Conservation (phyloP, 2,797 vertebrate species). For the Lemur catta region DNA sequence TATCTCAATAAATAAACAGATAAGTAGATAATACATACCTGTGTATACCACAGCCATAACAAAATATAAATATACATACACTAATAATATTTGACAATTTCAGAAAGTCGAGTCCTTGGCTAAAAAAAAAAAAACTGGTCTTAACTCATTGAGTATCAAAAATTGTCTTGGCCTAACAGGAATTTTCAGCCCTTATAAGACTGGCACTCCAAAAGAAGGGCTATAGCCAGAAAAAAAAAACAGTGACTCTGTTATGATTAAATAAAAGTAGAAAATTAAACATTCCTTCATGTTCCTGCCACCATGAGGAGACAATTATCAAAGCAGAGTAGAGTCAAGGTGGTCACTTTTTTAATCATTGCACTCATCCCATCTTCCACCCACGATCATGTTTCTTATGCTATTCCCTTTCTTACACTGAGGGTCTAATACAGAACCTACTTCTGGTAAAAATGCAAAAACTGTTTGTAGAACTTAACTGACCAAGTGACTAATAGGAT, state of each 20-base stretch:
- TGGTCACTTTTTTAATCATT: neutral
- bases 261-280: neutral
- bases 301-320: neutral
- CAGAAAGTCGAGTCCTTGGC: neutral
- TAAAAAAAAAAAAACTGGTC: neutral
- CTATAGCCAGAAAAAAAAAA: neutral
- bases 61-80: neutral
- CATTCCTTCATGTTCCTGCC: neutral
- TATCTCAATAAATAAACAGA: neutral
- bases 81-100: neutral
- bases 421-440: neutral
- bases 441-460: neutral
- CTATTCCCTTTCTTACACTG: neutral
- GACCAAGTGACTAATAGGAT: neutral
- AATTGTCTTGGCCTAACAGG: neutral
- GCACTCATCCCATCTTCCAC: neutral
- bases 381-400: neutral
- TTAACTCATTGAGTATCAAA: neutral
- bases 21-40: neutral
- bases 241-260: neutral
- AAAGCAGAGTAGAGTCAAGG: neutral
- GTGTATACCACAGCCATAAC: neutral
- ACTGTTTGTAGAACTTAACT: neutral
- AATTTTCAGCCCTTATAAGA: neutral
- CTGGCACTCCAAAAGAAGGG: neutral